Conservation (phyloP, 2,113 vertebrate species). For the Nettapus auritus region DNA sequence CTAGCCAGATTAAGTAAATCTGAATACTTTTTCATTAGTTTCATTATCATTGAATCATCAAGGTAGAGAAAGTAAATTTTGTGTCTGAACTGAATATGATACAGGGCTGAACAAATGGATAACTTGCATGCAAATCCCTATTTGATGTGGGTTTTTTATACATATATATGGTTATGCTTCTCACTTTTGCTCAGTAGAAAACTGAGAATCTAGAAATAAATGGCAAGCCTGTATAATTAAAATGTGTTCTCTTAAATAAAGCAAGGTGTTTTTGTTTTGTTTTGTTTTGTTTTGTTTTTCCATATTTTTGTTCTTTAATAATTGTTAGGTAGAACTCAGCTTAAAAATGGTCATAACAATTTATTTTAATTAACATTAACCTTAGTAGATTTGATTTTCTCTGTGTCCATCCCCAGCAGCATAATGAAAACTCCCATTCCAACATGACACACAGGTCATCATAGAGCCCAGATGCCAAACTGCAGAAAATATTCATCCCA, state of each 20-base stretch:
- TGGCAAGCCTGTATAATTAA: not conserved
- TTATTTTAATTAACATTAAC: slow-evolving; percentile 22
- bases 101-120: not conserved
- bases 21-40: not conserved
- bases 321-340: not conserved
- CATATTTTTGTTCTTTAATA: not conserved
- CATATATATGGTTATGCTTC: not conserved
- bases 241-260: not conserved
- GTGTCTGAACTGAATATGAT: not conserved
- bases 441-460: not conserved
- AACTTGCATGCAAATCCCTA: not conserved
- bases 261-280: not conserved
- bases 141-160: not conserved
- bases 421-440: not conserved
- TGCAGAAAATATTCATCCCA: slow-evolving; percentile 11
- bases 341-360: not conserved
- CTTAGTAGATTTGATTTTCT: not conserved
- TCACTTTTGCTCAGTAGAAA: not conserved
- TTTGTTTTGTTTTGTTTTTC: not conserved
- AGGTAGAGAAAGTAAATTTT: not conserved
- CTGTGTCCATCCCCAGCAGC: not conserved
- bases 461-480: not conserved
- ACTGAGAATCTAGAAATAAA: not conserved
- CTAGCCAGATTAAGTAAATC: not conserved
- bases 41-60: not conserved